Evolutionary conservation across 2,888 invertebrate species (phyloP), one percentile per base, ranked within the genome.

Genomic region (Anaspis maculata): DNA sequence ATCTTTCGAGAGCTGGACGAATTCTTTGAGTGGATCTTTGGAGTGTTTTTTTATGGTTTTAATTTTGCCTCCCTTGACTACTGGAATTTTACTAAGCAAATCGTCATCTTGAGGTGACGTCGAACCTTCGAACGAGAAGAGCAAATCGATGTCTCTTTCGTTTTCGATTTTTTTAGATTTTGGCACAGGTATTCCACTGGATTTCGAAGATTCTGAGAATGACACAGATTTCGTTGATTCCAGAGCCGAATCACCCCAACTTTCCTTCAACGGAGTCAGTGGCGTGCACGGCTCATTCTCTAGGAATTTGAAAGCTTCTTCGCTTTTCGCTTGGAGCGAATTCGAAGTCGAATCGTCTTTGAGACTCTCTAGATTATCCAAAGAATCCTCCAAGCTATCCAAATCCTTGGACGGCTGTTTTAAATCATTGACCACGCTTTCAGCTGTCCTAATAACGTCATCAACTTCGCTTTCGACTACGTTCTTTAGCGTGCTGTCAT

Each of bases 11-110:
- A 65, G 44, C 35, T 60, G 62, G 7, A 64, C 64, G 34, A 66
- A 66, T 37, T 66, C 66, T 48, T 66, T 66, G 13, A 66, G 35
- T 2, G 66, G 66, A 48, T 66, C 65, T 48, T 69, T 69, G 2
- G 68, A 68, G 48, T 69, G 68, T 51, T 69, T 69, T 44, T 68
- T 69, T 13, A 69, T 68, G 1, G 68, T 69, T 55, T 68, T 68
- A 1, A 68, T 56, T 57, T 67, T 68, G 11, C 61, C 56, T 21
- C 62, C 65, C 42, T 63, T 63, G 6, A 48, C 44, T 11, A 66
- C 55, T 1, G 66, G 65, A 33, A 66, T 66, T 50, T 61, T 62
- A 34, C 63, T 64, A 24, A 62, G 44, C 9, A 63, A 45, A 25
- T 63, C 62, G 19, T 62, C 61, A 3, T 51, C 46, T 14, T 57